phyloP scores from a whole-genome alignment of 2,797 vertebrate species.

The Fringilla coelebs region DNA sequence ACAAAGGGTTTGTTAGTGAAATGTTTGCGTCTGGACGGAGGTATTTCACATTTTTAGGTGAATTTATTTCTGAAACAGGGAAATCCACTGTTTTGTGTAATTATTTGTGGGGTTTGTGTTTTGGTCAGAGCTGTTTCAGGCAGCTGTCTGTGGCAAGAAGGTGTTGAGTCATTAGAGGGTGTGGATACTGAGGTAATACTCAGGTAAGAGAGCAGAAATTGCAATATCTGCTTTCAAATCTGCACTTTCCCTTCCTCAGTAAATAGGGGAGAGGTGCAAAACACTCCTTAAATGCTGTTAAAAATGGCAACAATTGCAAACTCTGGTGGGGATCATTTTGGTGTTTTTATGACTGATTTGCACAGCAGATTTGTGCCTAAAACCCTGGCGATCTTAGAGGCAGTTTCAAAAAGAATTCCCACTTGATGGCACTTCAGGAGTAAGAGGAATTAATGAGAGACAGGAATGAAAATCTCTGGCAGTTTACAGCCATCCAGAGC shows the following conservation, averaged over 20 bases:
- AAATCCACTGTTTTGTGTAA: neutral
- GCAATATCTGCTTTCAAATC: neutral
- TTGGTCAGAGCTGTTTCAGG: neutral
- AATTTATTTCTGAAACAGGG: neutral
- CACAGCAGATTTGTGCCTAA: neutral
- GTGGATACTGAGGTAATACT: neutral
- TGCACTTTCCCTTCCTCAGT: neutral
- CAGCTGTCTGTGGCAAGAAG: neutral
- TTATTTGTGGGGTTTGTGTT: neutral
- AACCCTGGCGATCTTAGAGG: neutral
- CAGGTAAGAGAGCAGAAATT: neutral
- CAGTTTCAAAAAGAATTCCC: neutral
- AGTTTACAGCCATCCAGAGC: neutral
- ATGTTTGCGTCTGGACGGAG: neutral
- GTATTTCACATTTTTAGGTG: neutral
- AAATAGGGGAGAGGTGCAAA: neutral
- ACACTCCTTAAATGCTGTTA: neutral
- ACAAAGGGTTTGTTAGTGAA: constrained; percentile 10
- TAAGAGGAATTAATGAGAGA: neutral
- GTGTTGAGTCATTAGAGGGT: neutral
- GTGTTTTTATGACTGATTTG: neutral
- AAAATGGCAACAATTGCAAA: neutral
- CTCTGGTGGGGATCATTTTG: neutral
- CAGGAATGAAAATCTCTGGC: neutral
- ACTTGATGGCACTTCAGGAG: neutral